Conservation (phyloP, 2,888 invertebrate species). For the Xanthorhoe spadicearia region DNA sequence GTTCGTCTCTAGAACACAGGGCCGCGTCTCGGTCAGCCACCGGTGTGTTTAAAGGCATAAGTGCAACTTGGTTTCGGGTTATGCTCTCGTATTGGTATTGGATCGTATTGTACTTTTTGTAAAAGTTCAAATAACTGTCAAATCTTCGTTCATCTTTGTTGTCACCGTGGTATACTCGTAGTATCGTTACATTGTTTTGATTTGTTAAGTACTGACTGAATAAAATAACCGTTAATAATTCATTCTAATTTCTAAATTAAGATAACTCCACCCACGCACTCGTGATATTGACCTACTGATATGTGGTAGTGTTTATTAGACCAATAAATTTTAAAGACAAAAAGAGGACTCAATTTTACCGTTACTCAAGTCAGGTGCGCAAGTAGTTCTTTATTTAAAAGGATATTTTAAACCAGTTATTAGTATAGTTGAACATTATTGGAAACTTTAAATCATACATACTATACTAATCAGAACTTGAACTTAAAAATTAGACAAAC, state of each 20-base stretch:
- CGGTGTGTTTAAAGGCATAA: constrained; percentile 70
- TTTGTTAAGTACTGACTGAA: constrained; percentile 14
- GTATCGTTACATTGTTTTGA: constrained; percentile 16
- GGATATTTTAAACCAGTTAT: not conserved
- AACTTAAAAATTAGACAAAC: not conserved
- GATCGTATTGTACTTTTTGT: constrained; percentile 57
- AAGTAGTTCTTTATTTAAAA: constrained; percentile 40
- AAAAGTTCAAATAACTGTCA: constrained; percentile 30
- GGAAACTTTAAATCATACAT: too few species aligned
- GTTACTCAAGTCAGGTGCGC: constrained; percentile 59
- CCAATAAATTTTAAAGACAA: constrained; percentile 58
- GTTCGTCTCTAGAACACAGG: constrained; percentile 83
- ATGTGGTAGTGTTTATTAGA: constrained; percentile 52
- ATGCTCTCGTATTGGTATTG: constrained; percentile 60
- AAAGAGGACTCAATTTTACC: constrained; percentile 55
- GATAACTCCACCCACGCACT: constrained; percentile 46
- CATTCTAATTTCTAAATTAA: constrained; percentile 44
- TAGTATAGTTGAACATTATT: not conserved
- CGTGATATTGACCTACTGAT: constrained; percentile 48
- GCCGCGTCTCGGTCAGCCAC: constrained; percentile 78
- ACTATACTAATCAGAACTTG: too few species aligned
- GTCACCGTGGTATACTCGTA: constrained; percentile 9
- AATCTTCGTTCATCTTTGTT: constrained; percentile 16
- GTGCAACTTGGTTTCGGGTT: constrained; percentile 72
- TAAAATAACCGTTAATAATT: constrained; percentile 29